These are phyloP conservation scores for Agrochola lota DNA, from an alignment of 2,888 invertebrate genomes.

Conservation along the genomic window DNA sequence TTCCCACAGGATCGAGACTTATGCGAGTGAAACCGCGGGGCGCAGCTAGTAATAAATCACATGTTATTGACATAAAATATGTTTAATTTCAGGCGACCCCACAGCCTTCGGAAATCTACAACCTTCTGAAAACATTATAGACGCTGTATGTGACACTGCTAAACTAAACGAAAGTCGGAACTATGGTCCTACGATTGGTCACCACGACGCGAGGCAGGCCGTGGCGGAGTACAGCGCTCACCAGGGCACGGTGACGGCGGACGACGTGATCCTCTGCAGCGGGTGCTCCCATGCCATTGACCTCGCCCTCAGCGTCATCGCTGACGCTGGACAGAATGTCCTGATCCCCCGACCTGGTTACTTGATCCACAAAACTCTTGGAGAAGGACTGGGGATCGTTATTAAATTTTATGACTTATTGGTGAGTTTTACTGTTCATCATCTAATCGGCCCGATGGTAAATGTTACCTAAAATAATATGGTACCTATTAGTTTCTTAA, in stretches of 20 bases:
- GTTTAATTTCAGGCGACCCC: slow-evolving; percentile 94
- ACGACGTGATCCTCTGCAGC: slow-evolving; percentile 97
- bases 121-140: slow-evolving; percentile 94
- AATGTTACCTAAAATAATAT: background rate
- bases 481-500: background rate
- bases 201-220: slow-evolving; percentile 93
- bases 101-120: slow-evolving; percentile 97
- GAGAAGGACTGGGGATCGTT: slow-evolving; percentile 94
- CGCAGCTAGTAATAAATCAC: background rate
- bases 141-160: slow-evolving; percentile 94
- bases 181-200: slow-evolving; percentile 96
- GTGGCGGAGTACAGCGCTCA: slow-evolving; percentile 95
- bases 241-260: slow-evolving; percentile 87
- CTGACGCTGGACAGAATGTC: slow-evolving; percentile 97
- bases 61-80: background rate
- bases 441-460: no score
- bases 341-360: slow-evolving; percentile 98
- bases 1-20: no score
- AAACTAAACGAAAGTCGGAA: slow-evolving; percentile 94
- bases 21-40: no score
- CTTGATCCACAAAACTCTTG: slow-evolving; percentile 96
- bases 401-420: slow-evolving; percentile 94
- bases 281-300: slow-evolving; percentile 99
- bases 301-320: slow-evolving; percentile 96
- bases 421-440: slow-evolving; percentile 82